These are phyloP conservation scores for Sigmodon hispidus DNA, from an alignment of 2,113 vertebrate genomes.

Conservation along the genomic window DNA sequence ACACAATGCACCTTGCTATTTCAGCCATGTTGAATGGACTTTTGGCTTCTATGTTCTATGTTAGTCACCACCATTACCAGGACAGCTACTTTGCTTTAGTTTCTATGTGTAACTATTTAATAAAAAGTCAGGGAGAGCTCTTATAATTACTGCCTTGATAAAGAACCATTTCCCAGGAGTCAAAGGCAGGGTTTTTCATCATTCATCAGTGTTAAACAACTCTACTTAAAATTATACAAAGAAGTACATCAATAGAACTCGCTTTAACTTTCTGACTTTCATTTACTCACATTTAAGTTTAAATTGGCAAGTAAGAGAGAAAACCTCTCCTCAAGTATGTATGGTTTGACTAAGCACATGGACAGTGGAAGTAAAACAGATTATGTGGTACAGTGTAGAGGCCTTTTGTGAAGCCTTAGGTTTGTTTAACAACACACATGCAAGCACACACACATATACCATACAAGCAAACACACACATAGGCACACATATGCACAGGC, in stretches of 20 bases:
- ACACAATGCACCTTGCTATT: neutral
- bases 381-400: neutral
- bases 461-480: neutral
- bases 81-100: neutral
- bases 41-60: neutral
- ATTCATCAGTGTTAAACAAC: constrained; percentile 29
- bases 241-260: neutral
- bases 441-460: neutral
- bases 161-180: neutral
- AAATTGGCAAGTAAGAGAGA: neutral
- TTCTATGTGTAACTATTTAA: constrained; percentile 33
- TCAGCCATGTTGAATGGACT: neutral
- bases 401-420: neutral
- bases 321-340: neutral
- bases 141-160: neutral
- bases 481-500: neutral
- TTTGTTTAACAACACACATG: neutral
- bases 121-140: neutral
- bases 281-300: constrained; percentile 26
- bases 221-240: constrained; percentile 15
- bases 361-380: neutral
- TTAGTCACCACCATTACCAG: neutral
- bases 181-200: constrained; percentile 5
- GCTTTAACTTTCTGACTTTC: constrained; percentile 29
- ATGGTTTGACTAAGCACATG: neutral